phyloP scores from a whole-genome alignment of 2,888 invertebrate genomes.

The Hedya salicella region DNA sequence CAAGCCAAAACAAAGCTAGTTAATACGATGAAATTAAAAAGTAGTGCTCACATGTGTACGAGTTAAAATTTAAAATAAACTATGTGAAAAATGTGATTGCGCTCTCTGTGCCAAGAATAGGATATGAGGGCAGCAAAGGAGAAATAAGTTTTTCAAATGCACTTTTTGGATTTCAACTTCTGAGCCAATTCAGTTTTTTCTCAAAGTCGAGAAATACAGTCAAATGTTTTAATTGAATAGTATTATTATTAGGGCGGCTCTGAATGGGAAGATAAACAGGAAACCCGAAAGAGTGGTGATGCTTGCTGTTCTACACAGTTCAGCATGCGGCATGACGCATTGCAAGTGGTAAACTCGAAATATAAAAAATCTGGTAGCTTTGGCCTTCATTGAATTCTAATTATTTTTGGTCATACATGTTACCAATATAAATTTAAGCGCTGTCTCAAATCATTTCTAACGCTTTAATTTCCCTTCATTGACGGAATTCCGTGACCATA shows the following conservation, averaged over 20 bases:
- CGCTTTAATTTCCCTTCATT: too few species aligned
- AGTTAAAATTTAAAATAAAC: not conserved
- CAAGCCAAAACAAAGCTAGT: slow-evolving; percentile 9
- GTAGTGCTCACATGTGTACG: slow-evolving; percentile 4
- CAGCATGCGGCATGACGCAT: not conserved
- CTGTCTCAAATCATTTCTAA: too few species aligned
- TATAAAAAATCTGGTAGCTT: too few species aligned
- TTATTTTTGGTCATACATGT: too few species aligned
- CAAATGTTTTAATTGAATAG: slow-evolving; percentile 30
- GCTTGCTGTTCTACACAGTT: not conserved
- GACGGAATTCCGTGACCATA: too few species aligned
- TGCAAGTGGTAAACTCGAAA: too few species aligned
- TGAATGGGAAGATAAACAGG: slow-evolving; percentile 14
- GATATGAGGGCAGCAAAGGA: slow-evolving; percentile 3
- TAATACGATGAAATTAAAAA: slow-evolving; percentile 24
- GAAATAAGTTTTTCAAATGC: slow-evolving; percentile 10
- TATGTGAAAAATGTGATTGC: not conserved
- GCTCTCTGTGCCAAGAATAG: slow-evolving; percentile 12
- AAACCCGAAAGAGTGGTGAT: not conserved
- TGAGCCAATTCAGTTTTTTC: too few species aligned
- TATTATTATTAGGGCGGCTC: slow-evolving; percentile 1
- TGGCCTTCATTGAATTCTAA: too few species aligned
- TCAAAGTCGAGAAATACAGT: slow-evolving; percentile 15
- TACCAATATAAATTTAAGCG: too few species aligned
- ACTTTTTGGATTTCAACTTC: slow-evolving; percentile 14